phyloP scores from a whole-genome alignment of 2,888 invertebrate genomes.

The Yponomeuta plumbellus region DNA sequence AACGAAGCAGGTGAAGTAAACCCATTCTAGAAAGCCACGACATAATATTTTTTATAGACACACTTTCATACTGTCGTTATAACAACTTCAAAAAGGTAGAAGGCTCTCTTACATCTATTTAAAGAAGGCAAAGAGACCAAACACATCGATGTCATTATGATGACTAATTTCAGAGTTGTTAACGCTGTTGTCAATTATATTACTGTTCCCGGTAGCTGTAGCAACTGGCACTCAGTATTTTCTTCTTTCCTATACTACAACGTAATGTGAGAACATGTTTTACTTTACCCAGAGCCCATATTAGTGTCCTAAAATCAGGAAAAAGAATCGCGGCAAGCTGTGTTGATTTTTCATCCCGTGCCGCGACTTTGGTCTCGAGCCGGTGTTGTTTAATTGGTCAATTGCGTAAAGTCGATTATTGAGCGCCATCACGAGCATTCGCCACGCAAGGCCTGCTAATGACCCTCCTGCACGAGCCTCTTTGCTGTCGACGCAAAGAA shows the following conservation, averaged over 20 bases:
- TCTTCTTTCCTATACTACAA: too few relatives aligned
- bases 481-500: background rate
- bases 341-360: background rate
- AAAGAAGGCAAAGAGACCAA: background rate
- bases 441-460: conserved; percentile 14
- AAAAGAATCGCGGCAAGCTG: background rate
- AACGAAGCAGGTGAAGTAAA: background rate
- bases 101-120: too few relatives aligned
- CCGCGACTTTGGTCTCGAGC: background rate
- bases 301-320: too few relatives aligned
- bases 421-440: conserved; percentile 8
- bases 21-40: background rate
- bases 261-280: too few relatives aligned
- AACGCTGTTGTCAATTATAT: too few relatives aligned
- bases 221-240: too few relatives aligned
- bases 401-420: conserved; percentile 18
- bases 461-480: background rate
- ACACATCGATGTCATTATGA: background rate
- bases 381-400: conserved; percentile 18
- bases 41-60: background rate
- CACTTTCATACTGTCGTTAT: too few relatives aligned
- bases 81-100: too few relatives aligned
- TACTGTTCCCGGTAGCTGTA: too few relatives aligned
- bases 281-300: too few relatives aligned
- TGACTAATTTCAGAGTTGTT: background rate